Percentiles rank a stretch among this genome's conserved stretches.
phyloP scores from a whole-genome alignment of 1,140 invertebrate species.

The Drosophila pseudoobscura region DNA sequence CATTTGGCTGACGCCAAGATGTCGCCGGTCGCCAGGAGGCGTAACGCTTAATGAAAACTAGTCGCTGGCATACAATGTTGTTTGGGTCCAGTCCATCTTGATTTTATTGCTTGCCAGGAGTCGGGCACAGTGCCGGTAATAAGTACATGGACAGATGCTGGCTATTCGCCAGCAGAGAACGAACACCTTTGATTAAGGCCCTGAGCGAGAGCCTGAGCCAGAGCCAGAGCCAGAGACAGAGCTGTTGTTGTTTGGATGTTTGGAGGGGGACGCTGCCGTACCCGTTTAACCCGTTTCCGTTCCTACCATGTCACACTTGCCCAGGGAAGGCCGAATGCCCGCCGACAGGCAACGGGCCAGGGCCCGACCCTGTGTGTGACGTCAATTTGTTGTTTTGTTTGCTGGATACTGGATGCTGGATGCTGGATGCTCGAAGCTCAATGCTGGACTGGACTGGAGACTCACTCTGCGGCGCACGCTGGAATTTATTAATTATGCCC shows the following conservation, averaged over 20 bases:
- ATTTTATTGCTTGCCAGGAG: slow-evolving; percentile 20
- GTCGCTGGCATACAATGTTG: slow-evolving; percentile 12
- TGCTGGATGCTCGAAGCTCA: background rate
- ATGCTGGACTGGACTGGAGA: slow-evolving; percentile 21
- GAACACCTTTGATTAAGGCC: slow-evolving; percentile 39
- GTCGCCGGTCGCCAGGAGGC: slow-evolving; percentile 57
- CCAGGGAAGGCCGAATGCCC: slow-evolving; percentile 36
- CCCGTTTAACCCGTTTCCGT: slow-evolving; percentile 67
- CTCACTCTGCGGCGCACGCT: slow-evolving; percentile 69
- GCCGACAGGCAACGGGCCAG: slow-evolving; percentile 15
- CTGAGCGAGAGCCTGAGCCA: background rate
- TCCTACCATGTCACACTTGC: slow-evolving; percentile 64
- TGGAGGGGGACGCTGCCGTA: slow-evolving; percentile 26
- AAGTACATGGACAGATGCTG: background rate
- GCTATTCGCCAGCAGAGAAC: background rate
- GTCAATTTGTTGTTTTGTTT: slow-evolving; percentile 72
- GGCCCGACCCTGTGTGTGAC: slow-evolving; percentile 48
- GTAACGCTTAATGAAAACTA: slow-evolving; percentile 55
- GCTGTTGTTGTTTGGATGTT: slow-evolving; percentile 24
- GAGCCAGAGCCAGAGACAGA: no score
- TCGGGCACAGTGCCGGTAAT: no score
- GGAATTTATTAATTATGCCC: slow-evolving; percentile 78
- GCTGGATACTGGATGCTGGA: slow-evolving; percentile 2
- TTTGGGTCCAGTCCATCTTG: slow-evolving; percentile 7
- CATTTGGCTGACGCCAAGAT: slow-evolving; percentile 70